phyloP scores from a whole-genome alignment of 2,888 invertebrate genomes.

The Rotaria sp. region DNA sequence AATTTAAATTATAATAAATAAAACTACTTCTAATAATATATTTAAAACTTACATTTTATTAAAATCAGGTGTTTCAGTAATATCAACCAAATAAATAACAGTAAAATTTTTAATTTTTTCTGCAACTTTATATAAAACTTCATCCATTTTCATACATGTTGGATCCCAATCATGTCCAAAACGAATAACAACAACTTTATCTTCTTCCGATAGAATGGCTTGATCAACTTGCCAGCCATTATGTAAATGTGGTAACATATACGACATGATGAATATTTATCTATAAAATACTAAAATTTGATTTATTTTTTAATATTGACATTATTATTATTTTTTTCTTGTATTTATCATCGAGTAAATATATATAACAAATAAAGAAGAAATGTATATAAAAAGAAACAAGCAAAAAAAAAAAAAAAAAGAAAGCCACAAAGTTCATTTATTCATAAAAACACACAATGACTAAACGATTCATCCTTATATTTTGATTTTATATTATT shows the following conservation, averaged over 20 bases:
- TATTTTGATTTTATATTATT: too few relatives aligned
- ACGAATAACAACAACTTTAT: conserved; percentile 89
- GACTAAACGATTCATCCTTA: too few relatives aligned
- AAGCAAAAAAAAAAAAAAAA: too few relatives aligned
- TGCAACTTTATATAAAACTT: conserved; percentile 61
- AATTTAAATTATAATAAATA: conserved; percentile 58
- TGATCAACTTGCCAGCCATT: conserved; percentile 99
- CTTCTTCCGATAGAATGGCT: conserved; percentile 95
- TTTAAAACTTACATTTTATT: conserved; percentile 77
- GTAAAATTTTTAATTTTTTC: conserved; percentile 91
- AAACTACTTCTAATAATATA: too few relatives aligned
- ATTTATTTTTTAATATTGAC: too few relatives aligned
- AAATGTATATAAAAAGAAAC: too few relatives aligned
- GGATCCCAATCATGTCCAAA: conserved; percentile 99
- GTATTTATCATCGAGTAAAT: too few relatives aligned
- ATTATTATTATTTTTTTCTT: too few relatives aligned
- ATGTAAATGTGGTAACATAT: conserved; percentile 97
- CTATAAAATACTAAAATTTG: too few relatives aligned
- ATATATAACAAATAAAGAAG: too few relatives aligned
- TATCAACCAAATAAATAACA: conserved; percentile 91
- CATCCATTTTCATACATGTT: conserved; percentile 99
- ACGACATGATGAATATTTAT: conserved; percentile 70
- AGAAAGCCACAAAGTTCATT: too few relatives aligned
- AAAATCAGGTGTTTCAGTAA: conserved; percentile 93
- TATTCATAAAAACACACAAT: too few relatives aligned